Conservation (phyloP, 1,140 invertebrate species). For the Sinella curviseta region DNA sequence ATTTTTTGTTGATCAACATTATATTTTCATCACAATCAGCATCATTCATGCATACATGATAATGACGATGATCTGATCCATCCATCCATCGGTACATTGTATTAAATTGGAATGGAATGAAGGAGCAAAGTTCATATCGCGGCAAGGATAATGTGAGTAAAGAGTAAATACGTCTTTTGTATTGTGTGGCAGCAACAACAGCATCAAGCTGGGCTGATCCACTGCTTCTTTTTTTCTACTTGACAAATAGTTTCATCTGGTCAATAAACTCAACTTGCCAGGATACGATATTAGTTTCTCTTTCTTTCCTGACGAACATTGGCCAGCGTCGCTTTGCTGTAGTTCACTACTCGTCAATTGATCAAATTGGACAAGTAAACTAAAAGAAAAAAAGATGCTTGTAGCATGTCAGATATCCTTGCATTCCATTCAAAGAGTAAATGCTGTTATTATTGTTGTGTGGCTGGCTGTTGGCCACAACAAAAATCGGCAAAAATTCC, state of each 20-base stretch:
- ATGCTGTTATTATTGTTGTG: background rate
- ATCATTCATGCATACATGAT: background rate
- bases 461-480: background rate
- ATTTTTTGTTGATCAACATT: background rate
- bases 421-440: background rate
- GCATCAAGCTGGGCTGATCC: background rate
- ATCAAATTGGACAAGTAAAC: background rate
- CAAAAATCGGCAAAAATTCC: background rate
- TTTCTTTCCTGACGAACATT: background rate
- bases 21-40: background rate
- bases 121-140: constrained; percentile 3
- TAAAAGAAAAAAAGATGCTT: background rate
- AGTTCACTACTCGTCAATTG: background rate
- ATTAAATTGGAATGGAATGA: background rate
- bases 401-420: background rate
- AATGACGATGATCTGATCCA: background rate
- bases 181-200: too few relatives aligned
- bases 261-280: constrained; percentile 19
- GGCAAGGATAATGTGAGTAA: background rate
- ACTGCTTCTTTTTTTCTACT: background rate
- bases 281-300: too few relatives aligned
- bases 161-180: background rate
- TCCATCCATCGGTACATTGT: background rate
- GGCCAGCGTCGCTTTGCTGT: background rate
- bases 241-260: constrained; percentile 26